These are phyloP conservation scores for Sylvia borin DNA, from an alignment of 2,797 vertebrate genomes.

Conservation along the genomic window DNA sequence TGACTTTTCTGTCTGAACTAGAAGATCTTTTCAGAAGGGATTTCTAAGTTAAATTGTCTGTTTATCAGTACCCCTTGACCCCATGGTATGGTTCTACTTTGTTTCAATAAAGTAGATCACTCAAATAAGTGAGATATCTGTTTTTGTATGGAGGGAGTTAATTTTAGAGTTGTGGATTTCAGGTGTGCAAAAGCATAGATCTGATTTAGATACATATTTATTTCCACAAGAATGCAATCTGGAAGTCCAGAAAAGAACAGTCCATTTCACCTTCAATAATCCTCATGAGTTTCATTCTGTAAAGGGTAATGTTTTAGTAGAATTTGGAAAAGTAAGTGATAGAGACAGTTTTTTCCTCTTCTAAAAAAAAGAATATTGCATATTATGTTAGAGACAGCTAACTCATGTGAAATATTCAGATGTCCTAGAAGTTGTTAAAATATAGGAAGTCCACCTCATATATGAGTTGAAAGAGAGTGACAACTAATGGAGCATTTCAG, in stretches of 20 bases:
- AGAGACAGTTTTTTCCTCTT: not conserved
- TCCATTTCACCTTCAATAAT: not conserved
- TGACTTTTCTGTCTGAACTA: not conserved
- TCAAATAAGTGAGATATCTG: not conserved
- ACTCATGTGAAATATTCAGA: not conserved
- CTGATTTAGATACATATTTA: not conserved
- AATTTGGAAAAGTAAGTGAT: not conserved
- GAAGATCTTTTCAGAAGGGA: not conserved
- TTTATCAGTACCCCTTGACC: not conserved
- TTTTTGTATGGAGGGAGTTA: not conserved
- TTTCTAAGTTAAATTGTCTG: not conserved
- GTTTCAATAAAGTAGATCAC: not conserved
- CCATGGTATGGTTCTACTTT: not conserved
- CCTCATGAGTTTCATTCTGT: not conserved
- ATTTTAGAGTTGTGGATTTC: not conserved
- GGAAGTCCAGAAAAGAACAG: not conserved
- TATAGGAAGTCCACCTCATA: not conserved
- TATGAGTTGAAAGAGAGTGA: not conserved
- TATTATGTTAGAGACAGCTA: not conserved
- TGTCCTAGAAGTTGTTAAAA: not conserved
- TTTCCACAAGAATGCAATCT: not conserved
- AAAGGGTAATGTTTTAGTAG: not conserved
- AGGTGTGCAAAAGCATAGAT: not conserved
- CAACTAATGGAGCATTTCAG: not conserved
- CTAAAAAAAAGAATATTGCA: not conserved